Conservation (phyloP, 2,113 vertebrate genomes). For the Callorhinus ursinus region DNA sequence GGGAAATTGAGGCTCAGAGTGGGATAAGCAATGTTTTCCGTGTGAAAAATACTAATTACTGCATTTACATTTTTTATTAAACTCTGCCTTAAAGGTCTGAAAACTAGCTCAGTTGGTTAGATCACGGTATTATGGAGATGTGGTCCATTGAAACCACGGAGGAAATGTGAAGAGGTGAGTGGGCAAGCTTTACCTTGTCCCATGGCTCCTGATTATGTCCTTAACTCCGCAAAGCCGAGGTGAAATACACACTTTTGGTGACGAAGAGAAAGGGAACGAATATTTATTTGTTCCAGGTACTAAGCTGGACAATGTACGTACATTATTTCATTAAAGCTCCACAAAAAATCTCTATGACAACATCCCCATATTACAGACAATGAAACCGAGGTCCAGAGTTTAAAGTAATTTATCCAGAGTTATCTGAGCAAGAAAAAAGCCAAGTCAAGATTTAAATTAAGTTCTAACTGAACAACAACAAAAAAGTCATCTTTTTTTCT, state of each 20-base stretch:
- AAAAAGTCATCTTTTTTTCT: background rate
- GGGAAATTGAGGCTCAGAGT: background rate
- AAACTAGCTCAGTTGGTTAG: background rate
- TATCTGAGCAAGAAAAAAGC: background rate
- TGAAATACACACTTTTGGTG: background rate
- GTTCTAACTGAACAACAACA: background rate
- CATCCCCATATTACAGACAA: background rate
- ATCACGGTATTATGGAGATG: background rate
- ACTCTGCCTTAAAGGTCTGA: background rate
- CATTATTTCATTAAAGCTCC: background rate
- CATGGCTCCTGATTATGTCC: background rate
- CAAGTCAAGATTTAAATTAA: conserved; percentile 25
- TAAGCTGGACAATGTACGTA: background rate
- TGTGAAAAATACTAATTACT: background rate
- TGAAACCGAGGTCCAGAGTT: background rate
- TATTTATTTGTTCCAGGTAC: background rate
- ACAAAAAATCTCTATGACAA: background rate
- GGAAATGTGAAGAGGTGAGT: background rate
- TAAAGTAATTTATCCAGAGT: background rate
- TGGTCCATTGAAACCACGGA: background rate
- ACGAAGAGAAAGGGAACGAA: background rate
- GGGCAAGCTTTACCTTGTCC: background rate
- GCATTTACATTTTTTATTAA: background rate
- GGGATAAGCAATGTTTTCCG: background rate
- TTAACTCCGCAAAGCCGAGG: background rate